Evolutionary conservation across 2,113 vertebrate genomes (phyloP), one percentile per base, ranked within the genome.

Genomic region (Jaculus jaculus): DNA sequence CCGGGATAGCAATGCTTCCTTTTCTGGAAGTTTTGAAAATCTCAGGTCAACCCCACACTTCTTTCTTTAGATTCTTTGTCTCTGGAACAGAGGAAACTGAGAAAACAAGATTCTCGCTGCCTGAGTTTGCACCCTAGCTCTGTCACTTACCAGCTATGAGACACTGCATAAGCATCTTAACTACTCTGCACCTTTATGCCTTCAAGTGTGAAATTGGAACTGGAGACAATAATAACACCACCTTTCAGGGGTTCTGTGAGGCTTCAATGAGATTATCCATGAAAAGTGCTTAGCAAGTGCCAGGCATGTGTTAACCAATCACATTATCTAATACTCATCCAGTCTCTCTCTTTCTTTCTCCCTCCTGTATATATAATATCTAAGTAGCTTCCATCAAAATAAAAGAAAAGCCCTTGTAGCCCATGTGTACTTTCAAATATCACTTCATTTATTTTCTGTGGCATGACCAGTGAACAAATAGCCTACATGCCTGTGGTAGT

Each of bases 321-420:
- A 71, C 66, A 77, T 39, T 78, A 72, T 88, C 37, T 75, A 63
- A 30, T 69, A 83, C 69, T 51, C 47, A 61, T 85, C 21, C 17
- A 63, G 47, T 93, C 21, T 94, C 89, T 71, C 79, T 85, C 26
- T 71, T n/a, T n/a, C n/a, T n/a, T n/a, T n/a, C n/a, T n/a, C n/a
- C n/a, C n/a, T n/a, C n/a, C n/a, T n/a, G n/a, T 32, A 66, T 93
- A 91, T 89, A 47, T 80, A 75, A 71, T 89, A 91, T 93, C 51
- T 89, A 74, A 80, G 32, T 71, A 20, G 39, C 32, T 91, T 60
- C 11, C 12, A 37, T 63, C 26, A 30, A 69, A 61, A 71, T 69
- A 94, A 60, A 71, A 42, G 16, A 32, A 75, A 60, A 61, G 30
- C 88, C 30, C 18, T 82, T 39, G 12, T 91, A 71, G 58, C 8